phyloP scores from a whole-genome alignment of 1,140 invertebrate genomes.

The Kradibia gibbosae region DNA sequence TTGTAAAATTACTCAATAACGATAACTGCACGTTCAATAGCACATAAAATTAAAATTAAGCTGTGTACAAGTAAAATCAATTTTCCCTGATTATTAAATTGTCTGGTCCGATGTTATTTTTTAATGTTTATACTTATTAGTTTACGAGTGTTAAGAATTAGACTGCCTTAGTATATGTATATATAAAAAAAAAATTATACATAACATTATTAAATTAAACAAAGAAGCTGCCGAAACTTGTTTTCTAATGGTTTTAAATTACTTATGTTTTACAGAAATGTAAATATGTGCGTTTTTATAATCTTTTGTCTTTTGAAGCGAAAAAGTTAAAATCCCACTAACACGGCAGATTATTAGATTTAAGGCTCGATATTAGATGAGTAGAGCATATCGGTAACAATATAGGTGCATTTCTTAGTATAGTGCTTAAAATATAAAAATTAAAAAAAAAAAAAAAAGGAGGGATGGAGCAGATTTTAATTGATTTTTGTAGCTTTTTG shows the following conservation, averaged over 20 bases:
- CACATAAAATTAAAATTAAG: constrained; percentile 58
- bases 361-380: constrained; percentile 68
- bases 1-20: constrained; percentile 56
- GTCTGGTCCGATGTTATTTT: constrained; percentile 47
- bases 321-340: constrained; percentile 48
- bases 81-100: constrained; percentile 52
- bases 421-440: constrained; percentile 51
- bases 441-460: constrained; percentile 20
- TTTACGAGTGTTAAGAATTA: constrained; percentile 38
- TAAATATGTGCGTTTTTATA: background rate
- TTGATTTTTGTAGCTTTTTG: constrained; percentile 58
- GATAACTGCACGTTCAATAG: constrained; percentile 61
- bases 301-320: background rate
- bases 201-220: constrained; percentile 26
- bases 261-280: constrained; percentile 18
- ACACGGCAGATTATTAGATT: constrained; percentile 62
- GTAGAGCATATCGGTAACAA: constrained; percentile 63
- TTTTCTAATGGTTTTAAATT: constrained; percentile 40
- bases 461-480: background rate
- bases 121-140: constrained; percentile 46
- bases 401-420: constrained; percentile 66
- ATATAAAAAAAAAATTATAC: constrained; percentile 39
- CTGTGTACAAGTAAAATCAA: constrained; percentile 57
- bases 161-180: constrained; percentile 31
- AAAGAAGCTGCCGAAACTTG: constrained; percentile 30